Conservation (phyloP, 1,140 invertebrate genomes). For the Cyclargus thomasi region DNA sequence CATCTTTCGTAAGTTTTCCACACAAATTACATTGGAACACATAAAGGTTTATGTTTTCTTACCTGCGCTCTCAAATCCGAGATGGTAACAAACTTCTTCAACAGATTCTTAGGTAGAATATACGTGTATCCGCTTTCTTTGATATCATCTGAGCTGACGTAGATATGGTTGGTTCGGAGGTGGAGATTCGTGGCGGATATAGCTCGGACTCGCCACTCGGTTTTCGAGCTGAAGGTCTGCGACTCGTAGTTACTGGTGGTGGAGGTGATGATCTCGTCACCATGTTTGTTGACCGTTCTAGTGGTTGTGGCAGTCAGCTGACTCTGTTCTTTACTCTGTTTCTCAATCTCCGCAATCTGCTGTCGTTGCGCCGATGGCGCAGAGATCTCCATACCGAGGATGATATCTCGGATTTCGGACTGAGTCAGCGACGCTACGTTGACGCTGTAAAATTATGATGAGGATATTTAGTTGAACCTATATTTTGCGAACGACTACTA, state of each 20-base stretch:
- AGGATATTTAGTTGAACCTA: too few species aligned
- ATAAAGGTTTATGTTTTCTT: constrained; percentile 64
- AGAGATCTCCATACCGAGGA: constrained; percentile 99
- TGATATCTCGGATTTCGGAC: constrained; percentile 99
- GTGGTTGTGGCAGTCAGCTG: constrained; percentile 99
- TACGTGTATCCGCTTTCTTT: constrained; percentile 99
- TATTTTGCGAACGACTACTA: too few species aligned
- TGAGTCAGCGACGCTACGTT: constrained; percentile 99
- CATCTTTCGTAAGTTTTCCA: too few species aligned
- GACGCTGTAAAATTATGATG: constrained; percentile 80
- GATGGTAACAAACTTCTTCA: constrained; percentile 99
- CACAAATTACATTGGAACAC: too few species aligned
- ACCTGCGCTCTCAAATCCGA: constrained; percentile 97
- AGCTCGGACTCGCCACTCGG: constrained; percentile 98
- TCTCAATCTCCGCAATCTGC: constrained; percentile 99
- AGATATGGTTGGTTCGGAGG: constrained; percentile 98
- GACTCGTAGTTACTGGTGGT: constrained; percentile 99
- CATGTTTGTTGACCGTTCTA: constrained; percentile 98
- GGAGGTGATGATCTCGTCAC: constrained; percentile 99
- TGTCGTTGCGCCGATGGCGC: constrained; percentile 98
- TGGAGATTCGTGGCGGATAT: constrained; percentile 99
- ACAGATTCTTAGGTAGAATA: constrained; percentile 97
- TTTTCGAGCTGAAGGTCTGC: constrained; percentile 96
- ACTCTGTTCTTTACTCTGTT: constrained; percentile 99
- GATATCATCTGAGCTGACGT: constrained; percentile 99